Base-by-base conservation (phyloP, 2,113 vertebrate genomes). In the Colinus virginianus region DNA sequence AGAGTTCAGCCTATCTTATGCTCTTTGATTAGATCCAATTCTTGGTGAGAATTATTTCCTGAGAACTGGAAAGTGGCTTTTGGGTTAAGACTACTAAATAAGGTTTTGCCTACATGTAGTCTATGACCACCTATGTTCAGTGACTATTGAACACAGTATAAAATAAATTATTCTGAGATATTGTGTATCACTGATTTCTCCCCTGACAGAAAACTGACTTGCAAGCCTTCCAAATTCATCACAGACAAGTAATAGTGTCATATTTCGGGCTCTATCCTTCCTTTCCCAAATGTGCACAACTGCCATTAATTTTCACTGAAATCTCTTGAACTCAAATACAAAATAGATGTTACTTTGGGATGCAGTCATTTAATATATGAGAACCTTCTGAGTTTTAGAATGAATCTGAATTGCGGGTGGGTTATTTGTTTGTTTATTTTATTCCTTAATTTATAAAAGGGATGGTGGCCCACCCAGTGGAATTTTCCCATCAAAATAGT, bases 401-500 rank as follows among this genome's bases (percentile, higher is more conserved):
- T 34, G 22, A 88, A 32, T 84, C 40, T 81, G 62, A 36, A 9
- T 89, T 90, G 80, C 2, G 64, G 90, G 79, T 68, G 88, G 79
- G 51, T 90, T 91, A 84, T 93, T 95, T 95, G 87, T 95, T 95
- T 95, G 89, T 90, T 95, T 94, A 87, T 90, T 96, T 92, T 94
- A 87, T 89, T 85, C 56, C 46, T 83, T 95, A 88, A 92, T 86
- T 94, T 95, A 75, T 93, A 94, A 95, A 95, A 93, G 56, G 51
- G 45, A 91, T 84, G 79, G 87, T 1, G 11, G 93, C 91, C 95
- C 95, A 96, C 94, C 94, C 91, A 94, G 93, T 84, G 87, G 91
- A 95, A 96, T 95, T 96, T 95, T 96, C 94, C 91, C 94, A 95
- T 94, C 77, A 95, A 95, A 96, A 88, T 81, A 91, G 83, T 72